These are phyloP conservation scores for Passer montanus DNA, from an alignment of 2,113 vertebrate genomes.

Conservation along the genomic window DNA sequence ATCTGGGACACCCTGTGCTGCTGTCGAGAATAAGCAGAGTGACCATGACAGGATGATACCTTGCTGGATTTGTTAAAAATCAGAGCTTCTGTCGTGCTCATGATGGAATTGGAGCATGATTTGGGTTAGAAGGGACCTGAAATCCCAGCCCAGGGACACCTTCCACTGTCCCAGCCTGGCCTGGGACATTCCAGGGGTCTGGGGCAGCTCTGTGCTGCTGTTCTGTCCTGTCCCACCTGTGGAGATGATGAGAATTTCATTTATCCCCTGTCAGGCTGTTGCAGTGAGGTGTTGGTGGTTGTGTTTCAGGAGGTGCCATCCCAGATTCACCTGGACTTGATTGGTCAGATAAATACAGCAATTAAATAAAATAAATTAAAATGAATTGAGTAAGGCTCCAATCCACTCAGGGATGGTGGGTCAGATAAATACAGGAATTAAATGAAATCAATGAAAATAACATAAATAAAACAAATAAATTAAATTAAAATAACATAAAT, in stretches of 20 bases:
- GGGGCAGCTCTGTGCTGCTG: not conserved
- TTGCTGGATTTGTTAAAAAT: too few relatives aligned
- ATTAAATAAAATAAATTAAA: too few relatives aligned
- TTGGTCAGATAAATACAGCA: not conserved
- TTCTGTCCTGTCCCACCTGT: not conserved
- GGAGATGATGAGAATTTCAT: not conserved
- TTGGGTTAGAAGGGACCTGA: not conserved
- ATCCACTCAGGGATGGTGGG: not conserved
- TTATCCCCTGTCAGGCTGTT: not conserved
- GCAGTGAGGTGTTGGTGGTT: not conserved
- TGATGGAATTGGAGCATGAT: too few relatives aligned
- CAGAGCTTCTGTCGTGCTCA: too few relatives aligned
- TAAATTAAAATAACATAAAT: too few relatives aligned
- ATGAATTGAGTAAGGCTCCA: not conserved
- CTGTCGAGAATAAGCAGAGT: too few relatives aligned
- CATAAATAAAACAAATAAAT: not conserved
- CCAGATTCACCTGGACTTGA: accelerated
- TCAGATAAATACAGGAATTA: not conserved
- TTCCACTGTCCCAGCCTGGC: not conserved
- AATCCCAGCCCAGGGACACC: not conserved
- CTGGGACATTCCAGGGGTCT: not conserved
- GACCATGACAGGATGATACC: too few relatives aligned
- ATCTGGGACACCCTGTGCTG: not conserved
- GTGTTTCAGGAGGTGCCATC: not conserved
- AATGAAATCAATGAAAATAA: not conserved